phyloP scores from a whole-genome alignment of 1,140 invertebrate genomes.

The Caenorhabditis briggsae region DNA sequence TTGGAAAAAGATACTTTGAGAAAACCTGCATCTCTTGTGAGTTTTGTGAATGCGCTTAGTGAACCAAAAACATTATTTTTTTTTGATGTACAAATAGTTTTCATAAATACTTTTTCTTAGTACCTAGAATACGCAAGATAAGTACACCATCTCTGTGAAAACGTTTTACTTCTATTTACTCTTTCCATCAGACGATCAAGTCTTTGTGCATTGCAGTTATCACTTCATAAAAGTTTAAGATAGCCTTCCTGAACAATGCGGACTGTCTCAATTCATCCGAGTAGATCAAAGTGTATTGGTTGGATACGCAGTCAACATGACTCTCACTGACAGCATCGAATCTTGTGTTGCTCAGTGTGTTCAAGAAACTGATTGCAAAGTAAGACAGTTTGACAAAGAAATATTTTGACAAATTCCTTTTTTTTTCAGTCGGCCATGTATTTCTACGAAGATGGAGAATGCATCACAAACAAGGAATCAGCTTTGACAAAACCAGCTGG shows the following conservation, averaged over 20 bases:
- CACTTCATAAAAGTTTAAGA: constrained; percentile 65
- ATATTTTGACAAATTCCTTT: not conserved
- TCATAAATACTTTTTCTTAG: too few species aligned
- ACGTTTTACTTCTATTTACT: too few species aligned
- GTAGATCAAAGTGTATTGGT: constrained; percentile 74
- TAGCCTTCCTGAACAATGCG: constrained; percentile 70
- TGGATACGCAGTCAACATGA: constrained; percentile 67
- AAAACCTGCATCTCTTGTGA: constrained; percentile 75
- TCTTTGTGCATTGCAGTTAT: too few species aligned
- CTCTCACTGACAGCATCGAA: constrained; percentile 71
- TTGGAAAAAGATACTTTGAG: constrained; percentile 73
- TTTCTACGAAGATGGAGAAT: constrained; percentile 78
- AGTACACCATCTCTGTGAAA: too few species aligned
- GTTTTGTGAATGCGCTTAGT: constrained; percentile 20
- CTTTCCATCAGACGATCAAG: too few species aligned
- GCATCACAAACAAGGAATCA: constrained; percentile 77
- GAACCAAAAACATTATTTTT: not conserved
- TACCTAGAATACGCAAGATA: too few species aligned
- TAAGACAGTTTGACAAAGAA: not conserved
- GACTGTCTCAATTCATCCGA: constrained; percentile 71
- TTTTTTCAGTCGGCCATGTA: constrained; percentile 76
- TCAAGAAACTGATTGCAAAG: constrained; percentile 73
- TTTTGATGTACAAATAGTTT: too few species aligned
- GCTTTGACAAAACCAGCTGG: constrained; percentile 64
- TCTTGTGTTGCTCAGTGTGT: constrained; percentile 75